phyloP scores from a whole-genome alignment of 2,797 vertebrate genomes.

The Echeneis naucrates region DNA sequence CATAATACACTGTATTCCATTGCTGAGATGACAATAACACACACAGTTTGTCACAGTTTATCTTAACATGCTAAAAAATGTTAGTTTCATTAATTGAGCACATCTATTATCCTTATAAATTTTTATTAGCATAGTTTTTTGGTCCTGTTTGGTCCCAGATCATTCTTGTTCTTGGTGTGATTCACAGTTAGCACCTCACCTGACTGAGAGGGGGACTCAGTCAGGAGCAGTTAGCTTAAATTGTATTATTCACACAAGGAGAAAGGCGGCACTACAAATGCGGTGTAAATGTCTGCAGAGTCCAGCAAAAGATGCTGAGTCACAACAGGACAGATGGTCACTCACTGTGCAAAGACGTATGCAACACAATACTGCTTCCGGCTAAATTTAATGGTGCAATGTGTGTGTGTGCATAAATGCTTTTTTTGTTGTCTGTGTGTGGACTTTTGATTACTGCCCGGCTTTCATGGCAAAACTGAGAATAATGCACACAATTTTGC shows the following conservation, averaged over 20 bases:
- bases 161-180: slow-evolving; percentile 9
- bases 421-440: neutral
- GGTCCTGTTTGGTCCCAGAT: slow-evolving; percentile 8
- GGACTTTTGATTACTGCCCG: slow-evolving; percentile 2
- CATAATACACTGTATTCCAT: too few relatives aligned
- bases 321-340: slow-evolving; percentile 32
- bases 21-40: too few relatives aligned
- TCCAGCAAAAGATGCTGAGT: slow-evolving; percentile 34
- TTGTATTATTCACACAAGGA: slow-evolving; percentile 24
- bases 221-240: slow-evolving; percentile 16
- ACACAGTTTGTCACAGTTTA: too few relatives aligned
- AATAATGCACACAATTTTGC: slow-evolving; percentile 29
- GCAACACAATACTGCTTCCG: neutral
- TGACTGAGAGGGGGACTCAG: slow-evolving; percentile 36
- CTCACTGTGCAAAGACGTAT: neutral
- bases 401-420: neutral
- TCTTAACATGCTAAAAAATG: too few relatives aligned
- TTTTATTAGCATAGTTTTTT: too few relatives aligned
- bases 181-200: slow-evolving; percentile 16
- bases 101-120: too few relatives aligned
- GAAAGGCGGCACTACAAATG: neutral
- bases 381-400: neutral
- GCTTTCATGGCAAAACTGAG: slow-evolving; percentile 6
- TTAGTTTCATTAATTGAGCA: too few relatives aligned
- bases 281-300: neutral